Evolutionary conservation across 2,888 invertebrate genomes (phyloP), one percentile per base, ranked within the genome.

Genomic region (Zygothrica quintamaculata): DNA sequence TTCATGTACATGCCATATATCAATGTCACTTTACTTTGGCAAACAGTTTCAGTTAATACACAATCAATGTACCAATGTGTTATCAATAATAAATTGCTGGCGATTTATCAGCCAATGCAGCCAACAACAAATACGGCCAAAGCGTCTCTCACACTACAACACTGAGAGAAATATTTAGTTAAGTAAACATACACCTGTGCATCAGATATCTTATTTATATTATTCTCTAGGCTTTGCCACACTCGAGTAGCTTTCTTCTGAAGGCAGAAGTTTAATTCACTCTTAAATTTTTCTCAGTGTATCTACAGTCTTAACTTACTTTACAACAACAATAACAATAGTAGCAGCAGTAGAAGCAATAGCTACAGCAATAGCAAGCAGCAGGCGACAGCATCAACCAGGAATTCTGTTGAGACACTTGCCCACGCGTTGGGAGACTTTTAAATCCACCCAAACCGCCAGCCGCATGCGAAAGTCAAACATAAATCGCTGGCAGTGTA

Each of bases 21-120:
- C 82, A 82, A 84, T 84, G 82, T 87, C 82, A 82, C 78, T 82
- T 82, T 84, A 87, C 85, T 82, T 82, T 87, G 87, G 85, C 86
- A 87, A 87, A 87, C 82, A 81, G 84, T 87, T 84, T 84, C 84
- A 82, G 87, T 87, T 84, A 84, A 84, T 84, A 84, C 87, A 84
- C 84, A 84, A 84, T 84, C 84, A 84, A 87, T 84, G 84, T 86
- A 78, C 84, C 87, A 87, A 87, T 84, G 87, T 86, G 84, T 87
- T 84, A 85, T 84, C 84, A 84, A 84, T 84, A 85, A 84, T 84
- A 84, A 84, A 84, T 84, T 82, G 87, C 85, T 67, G 62, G 82
- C 87, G 79, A 84, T 84, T 84, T 84, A 84, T 84, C 84, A 87
- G 87, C 51, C 82, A 78, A 51, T 84, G 76, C 81, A 74, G 43